These are phyloP conservation scores for Xerus inauris DNA, from an alignment of 2,113 vertebrate species.

Conservation along the genomic window DNA sequence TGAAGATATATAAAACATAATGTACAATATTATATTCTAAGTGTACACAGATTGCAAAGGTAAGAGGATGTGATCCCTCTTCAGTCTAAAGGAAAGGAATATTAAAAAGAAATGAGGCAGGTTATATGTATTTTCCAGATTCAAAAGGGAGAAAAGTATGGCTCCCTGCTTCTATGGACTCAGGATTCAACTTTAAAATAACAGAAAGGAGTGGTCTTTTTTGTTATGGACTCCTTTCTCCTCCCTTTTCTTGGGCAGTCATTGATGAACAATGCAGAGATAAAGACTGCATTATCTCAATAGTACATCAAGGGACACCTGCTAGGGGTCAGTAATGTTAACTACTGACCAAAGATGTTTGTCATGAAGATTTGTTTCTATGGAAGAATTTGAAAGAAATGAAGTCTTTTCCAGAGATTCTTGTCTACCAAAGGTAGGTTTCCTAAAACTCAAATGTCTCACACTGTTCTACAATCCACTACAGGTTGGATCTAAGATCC, in stretches of 20 bases:
- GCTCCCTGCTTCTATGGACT: neutral
- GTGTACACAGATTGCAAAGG: neutral
- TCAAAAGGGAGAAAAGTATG: neutral
- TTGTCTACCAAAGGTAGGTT: too few relatives aligned
- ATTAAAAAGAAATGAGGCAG: neutral
- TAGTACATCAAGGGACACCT: neutral
- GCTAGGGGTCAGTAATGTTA: neutral
- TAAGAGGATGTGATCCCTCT: neutral
- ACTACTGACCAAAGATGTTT: neutral
- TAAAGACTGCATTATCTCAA: too few relatives aligned
- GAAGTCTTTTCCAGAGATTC: neutral
- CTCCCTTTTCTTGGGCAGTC: neutral
- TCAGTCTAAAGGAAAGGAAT: too few relatives aligned
- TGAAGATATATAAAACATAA: neutral
- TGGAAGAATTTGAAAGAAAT: neutral
- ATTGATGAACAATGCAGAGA: neutral
- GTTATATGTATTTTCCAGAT: neutral
- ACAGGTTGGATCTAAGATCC: neutral
- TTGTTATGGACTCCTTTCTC: neutral
- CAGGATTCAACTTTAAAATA: neutral
- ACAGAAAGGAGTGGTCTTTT: neutral
- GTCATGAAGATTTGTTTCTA: neutral
- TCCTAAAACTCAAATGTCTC: neutral
- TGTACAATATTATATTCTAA: neutral
- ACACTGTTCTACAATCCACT: neutral